Evolutionary conservation across 2,888 invertebrate species (phyloP), one percentile per base, ranked within the genome.

Genomic region (Punctoribates punctum): DNA sequence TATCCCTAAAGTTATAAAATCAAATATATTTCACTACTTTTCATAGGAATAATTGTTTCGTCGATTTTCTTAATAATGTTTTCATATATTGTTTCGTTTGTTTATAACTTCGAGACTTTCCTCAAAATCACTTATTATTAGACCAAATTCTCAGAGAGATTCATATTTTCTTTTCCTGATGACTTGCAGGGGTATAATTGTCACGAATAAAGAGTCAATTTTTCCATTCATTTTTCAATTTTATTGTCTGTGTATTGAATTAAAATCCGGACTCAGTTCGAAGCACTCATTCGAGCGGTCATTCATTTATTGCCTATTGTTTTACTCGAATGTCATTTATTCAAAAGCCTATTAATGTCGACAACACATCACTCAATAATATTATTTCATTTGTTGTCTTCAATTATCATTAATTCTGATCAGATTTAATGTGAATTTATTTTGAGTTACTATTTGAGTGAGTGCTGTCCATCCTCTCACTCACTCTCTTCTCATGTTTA

Each of bases 271-370:
- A 20, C 20, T 51, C 51, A 51, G 51, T 20, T 17, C 17, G n/a
- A 51, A 51, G 51, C 51, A 51, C n/a, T 51, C 51, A 60, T 13
- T 27, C 25, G 25, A 60, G 60, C 13, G 60, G 25, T 25, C 60
- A 60, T 60, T 60, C 60, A 25, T 60, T 60, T 60, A 60, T 60
- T 25, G 60, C 25, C 60, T 27, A 60, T 60, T 60, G 60, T 60
- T 60, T 60, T 20, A 25, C 23, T 25, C 27, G 20, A 60, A 27
- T 60, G 54, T 54, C 60, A 25, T 60, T 25, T 25, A 23, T 60
- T 60, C 60, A 20, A 60, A 20, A 3, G 20, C 60, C 60, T 60
- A 60, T 60, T 60, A 60, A 20, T 60, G 27, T 60, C 60, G 17
- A 25, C 27, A 25, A 60, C 60, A 60, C 27, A 60, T 11, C 23